Percentiles rank a stretch among this genome's conserved stretches.
These are phyloP conservation scores for Chionomys nivalis DNA, from an alignment of 2,113 vertebrate genomes.

Conservation along the genomic window DNA sequence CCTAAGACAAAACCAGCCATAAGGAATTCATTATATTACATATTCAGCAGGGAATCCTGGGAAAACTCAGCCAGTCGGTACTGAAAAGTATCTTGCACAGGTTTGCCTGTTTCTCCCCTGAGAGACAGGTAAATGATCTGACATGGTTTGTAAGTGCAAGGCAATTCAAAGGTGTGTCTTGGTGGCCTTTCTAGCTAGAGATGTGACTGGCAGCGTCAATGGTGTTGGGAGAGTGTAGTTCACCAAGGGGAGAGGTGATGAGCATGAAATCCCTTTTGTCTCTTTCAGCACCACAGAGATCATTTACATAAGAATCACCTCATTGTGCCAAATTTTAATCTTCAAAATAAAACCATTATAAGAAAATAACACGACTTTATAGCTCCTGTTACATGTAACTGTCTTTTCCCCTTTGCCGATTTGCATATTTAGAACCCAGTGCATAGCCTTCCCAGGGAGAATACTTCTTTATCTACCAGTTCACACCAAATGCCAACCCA, in stretches of 20 bases:
- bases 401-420: constrained; percentile 58
- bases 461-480: too few species aligned
- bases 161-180: constrained; percentile 20
- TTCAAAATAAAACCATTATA: constrained; percentile 71
- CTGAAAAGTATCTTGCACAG: background rate
- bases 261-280: constrained; percentile 54
- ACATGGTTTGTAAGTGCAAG: constrained; percentile 2
- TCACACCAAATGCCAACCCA: background rate
- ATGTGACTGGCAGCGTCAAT: background rate
- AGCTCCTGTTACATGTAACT: constrained; percentile 59
- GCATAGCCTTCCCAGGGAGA: background rate
- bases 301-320: constrained; percentile 66
- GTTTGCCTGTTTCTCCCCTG: constrained; percentile 4
- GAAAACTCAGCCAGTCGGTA: constrained; percentile 1
- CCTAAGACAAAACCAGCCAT: constrained; percentile 16
- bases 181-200: constrained; percentile 34
- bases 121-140: constrained; percentile 15
- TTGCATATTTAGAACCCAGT: constrained; percentile 55
- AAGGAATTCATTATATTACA: constrained; percentile 58
- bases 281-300: constrained; percentile 57
- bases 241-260: constrained; percentile 37
- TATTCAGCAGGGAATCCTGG: constrained; percentile 42
- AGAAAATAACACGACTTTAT: constrained; percentile 67
- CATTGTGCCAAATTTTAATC: constrained; percentile 68
- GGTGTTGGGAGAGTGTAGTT: constrained; percentile 51